These are phyloP conservation scores for Crematogaster levior DNA, from an alignment of 2,888 invertebrate genomes.

Conservation along the genomic window DNA sequence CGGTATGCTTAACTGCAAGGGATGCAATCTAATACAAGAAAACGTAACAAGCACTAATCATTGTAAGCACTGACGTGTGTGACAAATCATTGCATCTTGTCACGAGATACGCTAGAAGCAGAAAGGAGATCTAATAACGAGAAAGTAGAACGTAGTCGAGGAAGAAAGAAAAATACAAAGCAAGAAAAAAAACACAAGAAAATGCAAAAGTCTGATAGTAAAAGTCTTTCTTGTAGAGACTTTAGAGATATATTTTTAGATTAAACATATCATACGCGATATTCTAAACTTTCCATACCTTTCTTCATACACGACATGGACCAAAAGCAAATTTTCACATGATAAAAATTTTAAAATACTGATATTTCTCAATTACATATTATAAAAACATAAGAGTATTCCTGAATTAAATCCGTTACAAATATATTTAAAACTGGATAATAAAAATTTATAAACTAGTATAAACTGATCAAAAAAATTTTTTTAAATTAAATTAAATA, in stretches of 20 bases:
- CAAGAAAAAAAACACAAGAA: neutral
- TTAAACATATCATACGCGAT: neutral
- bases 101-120: neutral
- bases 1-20: neutral
- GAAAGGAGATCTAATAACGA: constrained; percentile 15
- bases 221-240: constrained; percentile 2
- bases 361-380: neutral
- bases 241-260: constrained; percentile 11
- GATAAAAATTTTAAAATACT: neutral
- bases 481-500: neutral
- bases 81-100: constrained; percentile 30
- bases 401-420: neutral
- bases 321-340: neutral
- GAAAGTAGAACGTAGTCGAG: constrained; percentile 1
- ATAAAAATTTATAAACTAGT: neutral
- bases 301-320: neutral
- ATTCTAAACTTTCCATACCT: neutral
- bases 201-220: constrained; percentile 2
- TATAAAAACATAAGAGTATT: neutral
- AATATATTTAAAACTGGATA: neutral
- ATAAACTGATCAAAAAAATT: neutral
- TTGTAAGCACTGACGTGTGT: neutral
- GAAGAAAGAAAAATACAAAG: neutral
- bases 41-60: constrained; percentile 32
- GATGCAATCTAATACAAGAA: constrained; percentile 9